Base-by-base conservation (phyloP, 2,113 vertebrate genomes). In the Pelobates fuscus region DNA sequence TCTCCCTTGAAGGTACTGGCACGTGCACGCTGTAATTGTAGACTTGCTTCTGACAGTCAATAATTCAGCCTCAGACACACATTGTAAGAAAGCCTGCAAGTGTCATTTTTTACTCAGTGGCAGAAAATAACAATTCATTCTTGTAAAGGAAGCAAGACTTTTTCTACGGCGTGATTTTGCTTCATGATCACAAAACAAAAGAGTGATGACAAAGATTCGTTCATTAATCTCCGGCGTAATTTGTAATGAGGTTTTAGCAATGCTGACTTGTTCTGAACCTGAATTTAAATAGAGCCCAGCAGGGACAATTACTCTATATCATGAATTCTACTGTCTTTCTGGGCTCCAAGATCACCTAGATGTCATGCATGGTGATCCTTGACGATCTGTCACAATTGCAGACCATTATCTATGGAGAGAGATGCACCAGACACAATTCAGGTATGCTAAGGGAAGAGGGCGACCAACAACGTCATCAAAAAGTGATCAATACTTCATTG, bases 121-220 rank as follows among this genome's bases (percentile, higher is more conserved):
- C 64, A 67, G 52, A 76, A 67, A 76, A 67, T 67, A 76, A 76
- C 64, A 60, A 76, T 57, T 64, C 72, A 46, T 76, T 76, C 41
- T 52, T 29, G 52, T 49, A 6, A 43, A 76, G 72, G 55, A 61
- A 76, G 72, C 24, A 61, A 67, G 71, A 60, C 60, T 75, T 75
- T 75, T 75, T 58, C 52, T 63, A 37, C 43, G 8, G 60, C 17
- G 41, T 63, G 46, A 73, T 73, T 64, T 24, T 73, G 71, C 30
- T 76, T 59, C 64, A 67, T 59, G 71, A 67, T 67, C 52, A 25
- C 32, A 44, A 63, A 76, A 76, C 72, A 76, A 76, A 60, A 67
- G 72, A 67, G 54, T 67, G 60, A 67, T 64, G 54, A 67, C 49
- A n/a, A 41, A 41, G 63, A 24, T 4, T 20, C 24, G 18, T 64